phyloP scores from a whole-genome alignment of 2,113 vertebrate genomes.

The Gobiocypris rarus region DNA sequence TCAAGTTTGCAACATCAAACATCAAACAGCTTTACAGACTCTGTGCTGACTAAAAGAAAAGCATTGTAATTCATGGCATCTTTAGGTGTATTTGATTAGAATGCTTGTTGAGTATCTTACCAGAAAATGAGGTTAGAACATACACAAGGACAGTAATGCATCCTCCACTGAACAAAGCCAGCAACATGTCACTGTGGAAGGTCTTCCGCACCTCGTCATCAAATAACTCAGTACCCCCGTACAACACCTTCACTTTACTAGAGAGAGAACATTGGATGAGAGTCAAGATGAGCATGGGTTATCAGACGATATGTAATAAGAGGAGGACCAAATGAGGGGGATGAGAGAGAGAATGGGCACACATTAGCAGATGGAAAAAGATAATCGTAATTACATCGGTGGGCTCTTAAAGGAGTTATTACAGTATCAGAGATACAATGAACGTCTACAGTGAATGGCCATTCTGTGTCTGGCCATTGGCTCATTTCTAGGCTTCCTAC shows the following conservation, averaged over 20 bases:
- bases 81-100: background rate
- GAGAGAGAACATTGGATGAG: background rate
- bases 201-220: slow-evolving; percentile 95
- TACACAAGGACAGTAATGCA: slow-evolving; percentile 93
- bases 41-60: background rate
- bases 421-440: slow-evolving; percentile 25
- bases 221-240: slow-evolving; percentile 94
- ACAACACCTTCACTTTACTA: slow-evolving; percentile 96
- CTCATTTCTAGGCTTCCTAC: slow-evolving; percentile 23
- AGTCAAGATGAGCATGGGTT: background rate
- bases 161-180: slow-evolving; percentile 92
- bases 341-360: background rate
- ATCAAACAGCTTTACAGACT: background rate
- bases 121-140: slow-evolving; percentile 94
- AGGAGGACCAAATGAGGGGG: background rate
- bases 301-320: background rate
- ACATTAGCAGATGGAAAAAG: slow-evolving; percentile 11
- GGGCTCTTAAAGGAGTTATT: slow-evolving; percentile 25
- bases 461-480: slow-evolving; percentile 8
- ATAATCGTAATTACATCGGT: slow-evolving; percentile 49
- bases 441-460: slow-evolving; percentile 1
- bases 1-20: too few relatives aligned
- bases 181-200: slow-evolving; percentile 95
- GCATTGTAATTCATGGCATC: background rate
- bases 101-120: slow-evolving; percentile 69